Conservation (phyloP, 2,113 vertebrate species). For the Ictalurus punctatus region DNA sequence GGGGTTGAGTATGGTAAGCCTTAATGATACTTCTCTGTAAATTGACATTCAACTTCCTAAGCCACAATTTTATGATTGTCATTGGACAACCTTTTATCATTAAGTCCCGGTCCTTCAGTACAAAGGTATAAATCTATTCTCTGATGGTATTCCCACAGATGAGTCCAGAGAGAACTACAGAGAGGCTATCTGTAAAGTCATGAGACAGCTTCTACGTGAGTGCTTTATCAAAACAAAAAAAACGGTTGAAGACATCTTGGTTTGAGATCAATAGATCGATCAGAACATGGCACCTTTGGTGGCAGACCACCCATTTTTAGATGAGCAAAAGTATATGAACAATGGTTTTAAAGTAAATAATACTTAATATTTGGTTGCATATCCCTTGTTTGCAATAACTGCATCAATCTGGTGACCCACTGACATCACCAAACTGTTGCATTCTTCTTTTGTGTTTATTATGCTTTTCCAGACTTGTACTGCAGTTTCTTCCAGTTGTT, state of each 20-base stretch:
- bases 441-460: neutral
- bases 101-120: neutral
- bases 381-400: neutral
- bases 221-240: no score
- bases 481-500: neutral
- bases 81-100: neutral
- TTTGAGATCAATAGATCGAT: neutral
- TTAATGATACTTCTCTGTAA: neutral
- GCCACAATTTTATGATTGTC: neutral
- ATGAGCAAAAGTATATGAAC: neutral
- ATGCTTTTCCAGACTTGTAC: neutral
- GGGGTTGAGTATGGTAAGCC: constrained; percentile 87
- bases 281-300: neutral
- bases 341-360: neutral
- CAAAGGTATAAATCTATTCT: constrained; percentile 29
- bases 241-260: neutral
- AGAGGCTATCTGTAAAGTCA: constrained; percentile 85
- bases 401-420: neutral
- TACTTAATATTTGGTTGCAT: neutral
- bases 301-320: neutral
- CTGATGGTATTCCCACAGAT: constrained; percentile 69
- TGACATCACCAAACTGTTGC: neutral
- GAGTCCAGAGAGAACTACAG: constrained; percentile 87
- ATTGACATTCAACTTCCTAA: neutral
- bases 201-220: constrained; percentile 87